phyloP scores from a whole-genome alignment of 2,797 vertebrate genomes.

The Channa striata region DNA sequence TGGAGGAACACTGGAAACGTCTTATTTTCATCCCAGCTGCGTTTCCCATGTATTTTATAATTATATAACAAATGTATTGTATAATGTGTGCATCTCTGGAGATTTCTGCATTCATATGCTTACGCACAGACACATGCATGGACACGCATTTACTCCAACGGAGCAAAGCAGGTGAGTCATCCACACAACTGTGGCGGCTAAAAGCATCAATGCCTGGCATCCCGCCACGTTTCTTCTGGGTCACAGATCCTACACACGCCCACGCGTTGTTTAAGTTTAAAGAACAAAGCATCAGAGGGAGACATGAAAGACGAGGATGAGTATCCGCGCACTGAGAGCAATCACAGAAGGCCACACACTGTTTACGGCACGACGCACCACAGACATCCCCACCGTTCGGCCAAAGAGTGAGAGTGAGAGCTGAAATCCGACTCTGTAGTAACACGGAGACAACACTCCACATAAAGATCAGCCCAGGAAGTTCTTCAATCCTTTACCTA shows the following conservation, averaged over 20 bases:
- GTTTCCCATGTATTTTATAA: constrained; percentile 27
- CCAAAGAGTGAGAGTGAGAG: constrained; percentile 15
- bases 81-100: constrained; percentile 50
- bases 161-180: constrained; percentile 67
- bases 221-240: constrained; percentile 68
- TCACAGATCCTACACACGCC: constrained; percentile 73
- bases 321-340: constrained; percentile 26
- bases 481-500: neutral
- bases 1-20: constrained; percentile 3
- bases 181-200: constrained; percentile 38
- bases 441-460: too few relatives aligned
- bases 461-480: neutral
- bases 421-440: neutral
- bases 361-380: constrained; percentile 5
- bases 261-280: constrained; percentile 71
- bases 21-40: constrained; percentile 17
- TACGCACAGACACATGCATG: constrained; percentile 17
- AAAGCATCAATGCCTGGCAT: constrained; percentile 70
- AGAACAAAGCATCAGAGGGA: constrained; percentile 62
- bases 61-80: constrained; percentile 54
- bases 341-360: constrained; percentile 24
- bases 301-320: constrained; percentile 55
- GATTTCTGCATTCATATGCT: constrained; percentile 45
- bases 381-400: constrained; percentile 39
- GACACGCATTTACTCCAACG: constrained; percentile 39